These are phyloP conservation scores for Perca fluviatilis DNA, from an alignment of 2,113 vertebrate genomes.

Conservation along the genomic window DNA sequence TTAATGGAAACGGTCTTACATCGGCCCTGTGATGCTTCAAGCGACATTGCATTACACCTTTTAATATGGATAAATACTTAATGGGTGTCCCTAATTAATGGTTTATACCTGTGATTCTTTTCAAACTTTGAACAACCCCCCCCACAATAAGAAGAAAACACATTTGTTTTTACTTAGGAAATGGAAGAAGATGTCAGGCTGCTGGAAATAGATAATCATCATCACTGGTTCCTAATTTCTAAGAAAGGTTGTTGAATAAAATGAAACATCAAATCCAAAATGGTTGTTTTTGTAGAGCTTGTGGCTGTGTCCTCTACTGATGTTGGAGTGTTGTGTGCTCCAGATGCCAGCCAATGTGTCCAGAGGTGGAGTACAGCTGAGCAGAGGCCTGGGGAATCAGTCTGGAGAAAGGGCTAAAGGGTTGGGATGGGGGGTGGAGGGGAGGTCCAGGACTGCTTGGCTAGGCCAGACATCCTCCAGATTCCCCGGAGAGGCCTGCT, in stretches of 20 bases:
- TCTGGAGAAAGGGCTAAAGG: conserved; percentile 44
- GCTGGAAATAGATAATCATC: neutral
- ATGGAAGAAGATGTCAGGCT: neutral
- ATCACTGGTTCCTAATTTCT: neutral
- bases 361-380: conserved; percentile 72
- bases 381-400: conserved; percentile 58
- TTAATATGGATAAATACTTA: conserved; percentile 84
- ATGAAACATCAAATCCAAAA: conserved; percentile 4
- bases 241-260: neutral
- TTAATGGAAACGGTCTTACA: conserved; percentile 83
- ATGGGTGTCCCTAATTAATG: conserved; percentile 79
- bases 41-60: conserved; percentile 81
- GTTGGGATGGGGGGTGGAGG: conserved; percentile 21
- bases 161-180: conserved; percentile 31
- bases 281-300: conserved; percentile 36
- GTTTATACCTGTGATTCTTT: conserved; percentile 79
- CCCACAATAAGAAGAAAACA: conserved; percentile 26
- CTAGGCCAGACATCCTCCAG: conserved; percentile 63
- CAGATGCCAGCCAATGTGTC: conserved; percentile 69
- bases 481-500: conserved; percentile 74
- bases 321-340: conserved; percentile 22
- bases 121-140: conserved; percentile 63
- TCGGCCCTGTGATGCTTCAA: conserved; percentile 71
- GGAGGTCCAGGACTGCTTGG: conserved; percentile 58
- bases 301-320: conserved; percentile 55